Percentiles rank a stretch among this genome's conserved stretches.
These are phyloP conservation scores for Deladenus siricidicola DNA, from an alignment of 2,888 invertebrate genomes.

Conservation along the genomic window DNA sequence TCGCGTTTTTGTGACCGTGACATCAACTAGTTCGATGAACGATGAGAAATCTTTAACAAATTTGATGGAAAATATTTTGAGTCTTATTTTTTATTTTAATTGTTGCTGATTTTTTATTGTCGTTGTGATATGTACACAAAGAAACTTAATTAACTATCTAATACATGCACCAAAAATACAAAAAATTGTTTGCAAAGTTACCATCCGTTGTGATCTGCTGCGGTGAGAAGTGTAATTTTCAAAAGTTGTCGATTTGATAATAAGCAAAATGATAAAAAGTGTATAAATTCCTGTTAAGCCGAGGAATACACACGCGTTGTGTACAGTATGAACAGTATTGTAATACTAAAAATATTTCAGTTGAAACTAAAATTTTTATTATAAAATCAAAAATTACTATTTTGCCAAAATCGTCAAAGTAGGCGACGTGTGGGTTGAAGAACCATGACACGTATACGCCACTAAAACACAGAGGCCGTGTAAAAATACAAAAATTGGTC, in stretches of 20 bases:
- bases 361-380: background rate
- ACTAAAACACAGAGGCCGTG: background rate
- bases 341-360: background rate
- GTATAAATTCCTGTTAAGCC: background rate
- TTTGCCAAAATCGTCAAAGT: background rate
- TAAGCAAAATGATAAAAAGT: background rate
- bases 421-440: conserved; percentile 1
- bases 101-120: too few species aligned
- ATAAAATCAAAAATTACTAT: too few species aligned
- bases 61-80: too few species aligned
- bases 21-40: too few species aligned
- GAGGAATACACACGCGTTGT: background rate
- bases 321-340: background rate
- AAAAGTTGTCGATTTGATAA: background rate
- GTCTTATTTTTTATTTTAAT: too few species aligned
- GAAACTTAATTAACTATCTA: too few species aligned
- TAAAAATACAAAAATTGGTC: background rate
- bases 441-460: conserved; percentile 1
- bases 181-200: too few species aligned
- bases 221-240: background rate
- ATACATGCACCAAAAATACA: too few species aligned
- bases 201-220: background rate
- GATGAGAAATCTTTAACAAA: too few species aligned
- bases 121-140: too few species aligned
- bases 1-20: too few species aligned